Base-by-base conservation (phyloP, 2,113 vertebrate species). In the Phasianus colchicus region DNA sequence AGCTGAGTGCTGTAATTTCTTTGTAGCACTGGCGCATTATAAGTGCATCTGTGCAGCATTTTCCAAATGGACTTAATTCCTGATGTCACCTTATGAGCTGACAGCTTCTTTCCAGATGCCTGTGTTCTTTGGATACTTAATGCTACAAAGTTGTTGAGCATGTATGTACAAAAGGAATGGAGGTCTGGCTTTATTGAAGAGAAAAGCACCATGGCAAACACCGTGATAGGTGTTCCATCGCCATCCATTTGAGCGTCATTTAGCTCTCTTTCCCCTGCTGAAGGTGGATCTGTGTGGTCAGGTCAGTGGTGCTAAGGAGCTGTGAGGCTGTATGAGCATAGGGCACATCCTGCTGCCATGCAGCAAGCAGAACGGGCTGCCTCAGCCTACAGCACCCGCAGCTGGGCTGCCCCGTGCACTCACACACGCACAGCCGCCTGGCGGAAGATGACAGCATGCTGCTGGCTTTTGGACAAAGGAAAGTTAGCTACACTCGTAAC, bases 241-340 rank as follows among this genome's bases (percentile, higher is more conserved):
- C 3, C 34, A 7, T 1, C 4, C 36, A 7, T 6, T 24, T 11
- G 5, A 10, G 27, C 14, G 14, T 17, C 6, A 24, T 30, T 38
- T 36, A 30, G 18, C 61, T 32, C 30, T 22, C 6, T 2, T 21
- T 63, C 19, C 36, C 32, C 19, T 25, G 73, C 36, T 6, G 0
- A 6, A 20, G 72, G 42, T 42, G 10, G 9, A 20, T 87, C 69
- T 21, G 43, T 20, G 82, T 55, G 52, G 70, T 57, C 69, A 1
- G 6, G 57, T 19, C 30, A 19, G 86, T 0, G 70, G 10, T 81
- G 80, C 48, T 66, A 82, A 38, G 52, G 52, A 54, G 52, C 52
- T 17, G 52, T 25, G 24, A 25, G 48, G 48, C 48, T 24, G 48
- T 50, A 12, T 16, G 52, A 29, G 27, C 52, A 16, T 5, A 9